Evolutionary conservation across 2,797 vertebrate species (phyloP).

Genomic region (Hapalemur alaotrensis): DNA sequence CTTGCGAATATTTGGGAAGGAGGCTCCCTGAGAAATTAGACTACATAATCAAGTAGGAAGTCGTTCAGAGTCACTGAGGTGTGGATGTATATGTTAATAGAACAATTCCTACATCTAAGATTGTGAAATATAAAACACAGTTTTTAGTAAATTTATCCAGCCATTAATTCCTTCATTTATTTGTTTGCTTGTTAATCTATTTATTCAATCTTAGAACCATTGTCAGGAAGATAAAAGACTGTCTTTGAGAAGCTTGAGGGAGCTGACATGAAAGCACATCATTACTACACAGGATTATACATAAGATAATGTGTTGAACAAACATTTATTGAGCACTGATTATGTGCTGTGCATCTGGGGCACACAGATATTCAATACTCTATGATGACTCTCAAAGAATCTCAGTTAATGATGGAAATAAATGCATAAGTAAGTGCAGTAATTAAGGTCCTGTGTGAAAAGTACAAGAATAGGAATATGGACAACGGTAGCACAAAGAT

Average conservation of each 20-base stretch:
- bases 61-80: neutral
- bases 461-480: neutral
- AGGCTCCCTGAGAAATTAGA: neutral
- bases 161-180: neutral
- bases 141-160: neutral
- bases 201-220: neutral
- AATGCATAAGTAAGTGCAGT: conserved; percentile 27
- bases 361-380: conserved; percentile 32
- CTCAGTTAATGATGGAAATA: conserved; percentile 52
- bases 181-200: neutral
- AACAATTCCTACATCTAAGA: neutral
- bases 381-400: neutral
- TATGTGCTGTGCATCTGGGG: neutral
- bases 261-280: neutral
- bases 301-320: neutral
- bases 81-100: neutral
- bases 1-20: neutral
- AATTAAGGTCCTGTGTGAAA: conserved; percentile 30
- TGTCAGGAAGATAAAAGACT: neutral
- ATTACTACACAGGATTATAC: neutral
- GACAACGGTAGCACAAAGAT: neutral
- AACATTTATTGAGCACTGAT: neutral
- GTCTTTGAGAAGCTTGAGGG: neutral
- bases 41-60: neutral
- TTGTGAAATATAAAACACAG: neutral